phyloP scores from a whole-genome alignment of 2,797 vertebrate genomes.

The Eidolon dupreanum region DNA sequence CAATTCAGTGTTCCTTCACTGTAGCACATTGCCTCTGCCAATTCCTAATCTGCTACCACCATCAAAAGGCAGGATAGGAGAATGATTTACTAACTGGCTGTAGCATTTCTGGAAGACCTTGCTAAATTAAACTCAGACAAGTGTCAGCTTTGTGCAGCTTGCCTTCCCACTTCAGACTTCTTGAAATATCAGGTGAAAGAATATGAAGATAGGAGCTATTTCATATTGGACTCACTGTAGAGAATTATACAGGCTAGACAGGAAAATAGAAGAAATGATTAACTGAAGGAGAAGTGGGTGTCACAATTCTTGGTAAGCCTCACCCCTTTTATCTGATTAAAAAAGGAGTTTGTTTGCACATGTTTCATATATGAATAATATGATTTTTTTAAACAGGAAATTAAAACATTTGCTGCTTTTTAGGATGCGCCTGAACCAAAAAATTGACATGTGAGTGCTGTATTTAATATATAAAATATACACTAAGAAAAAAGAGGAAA shows the following conservation, averaged over 20 bases:
- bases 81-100: not conserved
- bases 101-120: not conserved
- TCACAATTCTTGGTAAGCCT: not conserved
- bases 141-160: not conserved
- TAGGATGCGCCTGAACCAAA: not conserved
- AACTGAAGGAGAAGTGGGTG: not conserved
- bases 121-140: not conserved
- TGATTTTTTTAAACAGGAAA: slow-evolving; percentile 49
- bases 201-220: not conserved
- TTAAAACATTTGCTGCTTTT: slow-evolving; percentile 8
- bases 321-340: slow-evolving; percentile 58
- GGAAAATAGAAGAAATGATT: not conserved
- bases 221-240: not conserved
- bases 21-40: not conserved
- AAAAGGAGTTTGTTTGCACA: slow-evolving; percentile 50
- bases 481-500: not conserved
- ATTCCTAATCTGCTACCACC: not conserved
- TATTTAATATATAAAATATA: not conserved
- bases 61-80: not conserved
- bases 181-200: not conserved
- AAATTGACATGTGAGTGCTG: not conserved
- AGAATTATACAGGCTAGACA: not conserved
- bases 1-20: not conserved
- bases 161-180: not conserved
- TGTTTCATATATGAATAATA: slow-evolving; percentile 40